Evolutionary conservation across 2,797 vertebrate species (phyloP).

Genomic region (Carduelis carduelis): DNA sequence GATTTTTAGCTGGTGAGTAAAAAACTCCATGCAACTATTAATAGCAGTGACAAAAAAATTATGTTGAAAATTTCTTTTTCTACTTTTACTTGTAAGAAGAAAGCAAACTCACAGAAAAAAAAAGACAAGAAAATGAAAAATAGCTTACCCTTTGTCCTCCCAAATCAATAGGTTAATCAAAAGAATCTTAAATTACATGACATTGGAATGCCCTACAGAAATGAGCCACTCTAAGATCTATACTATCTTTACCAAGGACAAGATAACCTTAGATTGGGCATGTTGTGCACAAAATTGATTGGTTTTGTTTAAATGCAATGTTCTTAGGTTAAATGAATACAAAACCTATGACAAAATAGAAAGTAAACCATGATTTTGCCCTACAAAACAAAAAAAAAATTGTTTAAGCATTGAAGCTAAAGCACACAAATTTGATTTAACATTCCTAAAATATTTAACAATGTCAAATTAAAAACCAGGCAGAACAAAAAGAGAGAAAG

Average conservation of each 20-base stretch:
- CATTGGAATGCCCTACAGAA: slow-evolving; percentile 3
- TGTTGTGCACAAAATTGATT: not conserved
- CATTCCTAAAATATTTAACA: not conserved
- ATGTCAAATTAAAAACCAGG: not conserved
- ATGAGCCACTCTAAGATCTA: not conserved
- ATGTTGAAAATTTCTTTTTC: not conserved
- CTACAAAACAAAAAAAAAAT: not conserved
- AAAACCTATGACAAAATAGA: not conserved
- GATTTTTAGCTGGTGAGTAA: not conserved
- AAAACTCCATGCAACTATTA: not conserved
- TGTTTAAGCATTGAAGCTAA: not conserved
- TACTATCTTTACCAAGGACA: not conserved
- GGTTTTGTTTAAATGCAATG: not conserved
- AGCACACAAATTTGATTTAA: not conserved
- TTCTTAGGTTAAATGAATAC: not conserved
- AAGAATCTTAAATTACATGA: slow-evolving; percentile 13
- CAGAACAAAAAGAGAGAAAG: not conserved
- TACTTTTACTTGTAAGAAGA: not conserved
- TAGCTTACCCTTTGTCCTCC: not conserved
- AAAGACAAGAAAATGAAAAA: not conserved
- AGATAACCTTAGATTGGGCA: not conserved
- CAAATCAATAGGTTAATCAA: slow-evolving; percentile 40
- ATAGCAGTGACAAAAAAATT: not conserved
- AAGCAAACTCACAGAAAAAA: not conserved
- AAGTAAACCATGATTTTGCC: not conserved